Percentiles rank a stretch among this genome's conserved stretches.
Conservation (phyloP, 2,797 vertebrate genomes). For the Cygnus olor region DNA sequence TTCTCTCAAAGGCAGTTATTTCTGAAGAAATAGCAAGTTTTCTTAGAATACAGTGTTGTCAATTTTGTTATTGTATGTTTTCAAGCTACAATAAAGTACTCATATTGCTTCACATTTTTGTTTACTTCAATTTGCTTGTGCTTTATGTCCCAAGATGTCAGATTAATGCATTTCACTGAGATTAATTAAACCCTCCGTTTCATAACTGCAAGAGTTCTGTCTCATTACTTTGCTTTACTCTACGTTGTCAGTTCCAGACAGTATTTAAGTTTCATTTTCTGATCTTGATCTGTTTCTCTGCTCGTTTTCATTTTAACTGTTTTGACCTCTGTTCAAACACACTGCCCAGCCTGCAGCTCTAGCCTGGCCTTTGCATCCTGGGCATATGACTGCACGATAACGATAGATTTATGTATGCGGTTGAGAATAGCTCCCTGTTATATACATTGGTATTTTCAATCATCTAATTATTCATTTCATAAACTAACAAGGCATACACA, state of each 20-base stretch:
- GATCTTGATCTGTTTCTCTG: background rate
- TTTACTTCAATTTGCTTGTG: background rate
- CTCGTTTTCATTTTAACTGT: background rate
- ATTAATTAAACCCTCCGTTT: background rate
- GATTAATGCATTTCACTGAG: background rate
- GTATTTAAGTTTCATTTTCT: background rate
- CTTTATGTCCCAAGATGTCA: background rate
- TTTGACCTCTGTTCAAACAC: background rate
- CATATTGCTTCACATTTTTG: background rate
- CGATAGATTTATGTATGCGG: background rate
- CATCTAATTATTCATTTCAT: background rate
- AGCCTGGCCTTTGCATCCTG: no score
- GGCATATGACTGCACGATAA: background rate
- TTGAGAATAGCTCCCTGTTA: background rate
- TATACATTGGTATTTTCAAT: background rate
- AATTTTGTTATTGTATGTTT: slow-evolving; percentile 25
- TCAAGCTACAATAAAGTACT: slow-evolving; percentile 42
- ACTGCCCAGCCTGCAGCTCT: background rate
- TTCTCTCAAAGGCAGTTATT: background rate
- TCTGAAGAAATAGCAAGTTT: background rate
- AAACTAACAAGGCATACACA: background rate
- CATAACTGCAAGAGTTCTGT: background rate
- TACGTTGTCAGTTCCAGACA: background rate
- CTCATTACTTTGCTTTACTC: background rate
- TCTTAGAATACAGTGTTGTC: background rate